Evolutionary conservation across 2,113 vertebrate species (phyloP).

Genomic region (Aix galericulata): DNA sequence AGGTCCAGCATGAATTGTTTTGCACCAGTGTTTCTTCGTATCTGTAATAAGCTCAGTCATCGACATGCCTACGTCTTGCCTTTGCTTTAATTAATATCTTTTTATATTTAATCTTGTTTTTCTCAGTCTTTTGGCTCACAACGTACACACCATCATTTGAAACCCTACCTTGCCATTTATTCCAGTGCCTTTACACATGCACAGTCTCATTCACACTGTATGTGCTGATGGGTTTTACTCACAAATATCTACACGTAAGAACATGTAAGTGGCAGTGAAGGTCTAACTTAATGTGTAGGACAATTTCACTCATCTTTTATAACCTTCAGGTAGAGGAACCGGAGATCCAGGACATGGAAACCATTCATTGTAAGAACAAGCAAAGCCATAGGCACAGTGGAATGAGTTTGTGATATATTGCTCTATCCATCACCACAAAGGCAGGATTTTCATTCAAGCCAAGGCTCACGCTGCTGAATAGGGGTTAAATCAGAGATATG

Average conservation of each 20-base stretch:
- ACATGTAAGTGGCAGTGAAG: not conserved
- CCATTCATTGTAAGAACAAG: slow-evolving; percentile 45
- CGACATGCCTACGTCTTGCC: not conserved
- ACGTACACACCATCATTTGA: not conserved
- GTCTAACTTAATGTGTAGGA: not conserved
- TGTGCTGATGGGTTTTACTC: not conserved
- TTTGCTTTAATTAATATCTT: not conserved
- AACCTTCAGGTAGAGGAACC: not conserved
- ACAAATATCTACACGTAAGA: not conserved
- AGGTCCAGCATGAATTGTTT: not conserved
- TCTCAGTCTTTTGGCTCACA: not conserved
- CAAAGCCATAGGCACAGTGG: not conserved
- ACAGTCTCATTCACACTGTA: not conserved
- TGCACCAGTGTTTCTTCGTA: not conserved
- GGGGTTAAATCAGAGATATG: slow-evolving; percentile 5
- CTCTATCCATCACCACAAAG: slow-evolving; percentile 23
- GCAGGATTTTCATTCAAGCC: not conserved
- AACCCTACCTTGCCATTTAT: not conserved
- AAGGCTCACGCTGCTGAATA: slow-evolving; percentile 7
- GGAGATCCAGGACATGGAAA: not conserved
- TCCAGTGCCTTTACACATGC: not conserved
- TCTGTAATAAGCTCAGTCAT: not conserved
- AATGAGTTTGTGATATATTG: slow-evolving; percentile 56
- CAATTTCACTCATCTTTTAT: not conserved
- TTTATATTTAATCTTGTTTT: not conserved